Evolutionary conservation across 2,888 invertebrate species (phyloP), one percentile per base, ranked within the genome.

Genomic region (Macrophya annulata): DNA sequence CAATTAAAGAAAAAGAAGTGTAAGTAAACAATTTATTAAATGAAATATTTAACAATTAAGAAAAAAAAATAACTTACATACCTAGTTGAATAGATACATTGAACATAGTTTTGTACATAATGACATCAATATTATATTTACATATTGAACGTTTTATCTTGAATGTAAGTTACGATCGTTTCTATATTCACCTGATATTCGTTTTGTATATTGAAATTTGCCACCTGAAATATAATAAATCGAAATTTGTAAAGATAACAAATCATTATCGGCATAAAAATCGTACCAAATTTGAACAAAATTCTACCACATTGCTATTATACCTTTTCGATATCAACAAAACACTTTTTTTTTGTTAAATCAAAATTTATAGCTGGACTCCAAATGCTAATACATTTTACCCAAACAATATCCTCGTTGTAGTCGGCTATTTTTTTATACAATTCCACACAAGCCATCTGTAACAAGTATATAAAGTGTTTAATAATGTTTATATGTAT

Each of bases 361-460:
- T 0, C 9, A 31, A 31, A 48, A n/a, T 68, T 68, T 2, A 8
- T 86, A 77, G 88, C 87, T 15, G 87, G 85, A 87, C 90, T 87
- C 90, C 91, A 92, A 65, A 93, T 88, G 79, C 90, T 89, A 4
- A 93, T 88, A 86, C 93, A 93, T 87, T 93, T 93, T 0, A 91
- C 89, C 91, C 90, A 93, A 43, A 93, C 92, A 17, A 93, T 87
- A 88, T 94, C 93, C 1, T 89, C 93, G 90, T 96, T 94, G 90
- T 94, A 94, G 4, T 91, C 90, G 4, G 94, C 90, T 79, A 96
- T 92, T 6, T 91, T 91, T 90, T 94, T 94, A 92, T 95, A 96
- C 92, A 96, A 94, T 59, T 93, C 90, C 21, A 96, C 91, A 4
- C 95, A 95, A 40, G 94, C 92, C 72, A 91, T 90, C 96, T 96